Base-by-base conservation (phyloP, 2,113 vertebrate species). In the Clarias macrocephalus region DNA sequence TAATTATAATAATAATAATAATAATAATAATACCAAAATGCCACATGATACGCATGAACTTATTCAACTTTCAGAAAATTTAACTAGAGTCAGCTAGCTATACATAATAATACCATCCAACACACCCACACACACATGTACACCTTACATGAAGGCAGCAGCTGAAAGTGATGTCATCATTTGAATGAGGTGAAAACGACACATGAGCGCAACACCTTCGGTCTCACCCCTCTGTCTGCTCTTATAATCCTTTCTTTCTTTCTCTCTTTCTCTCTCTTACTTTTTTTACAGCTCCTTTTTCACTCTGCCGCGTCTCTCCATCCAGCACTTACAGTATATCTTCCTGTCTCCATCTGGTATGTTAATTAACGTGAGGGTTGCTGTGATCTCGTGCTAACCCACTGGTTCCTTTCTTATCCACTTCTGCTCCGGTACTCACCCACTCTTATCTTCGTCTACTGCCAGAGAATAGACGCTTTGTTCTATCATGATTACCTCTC, bases 341-440 rank as follows among this genome's bases (percentile, higher is more conserved):
- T 42, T 42, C 42, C 18, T 7, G 79, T 42, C 30, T 30, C 85
- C 62, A 86, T 89, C 82, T 90, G 86, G 85, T 52, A 87, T 75
- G 83, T 83, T 59, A 88, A 89, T 89, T 90, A 88, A 87, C 73
- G 57, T 72, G 77, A 54, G 30, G 8, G 18, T 80, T 52, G 65
- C 70, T 33, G 86, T 28, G 88, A 90, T 89, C 91, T 88, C 80
- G 82, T 88, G 84, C 85, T 86, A 87, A 42, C 79, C 85, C 85
- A 90, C 86, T 88, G 23, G 90, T 91, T 89, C 28, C 28, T 75
- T 33, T 3, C 89, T 93, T 91, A 91, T 93, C 88, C 73, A 84
- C n/a, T 68, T 84, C 33, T 83, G 79, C 59, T 80, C 84, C 83
- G 1, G 28, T 79, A 86, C 82, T 89, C 65, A n/a, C 70, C 62